These are phyloP conservation scores for Drosophila eohydei DNA, from an alignment of 2,888 invertebrate genomes.

Conservation along the genomic window DNA sequence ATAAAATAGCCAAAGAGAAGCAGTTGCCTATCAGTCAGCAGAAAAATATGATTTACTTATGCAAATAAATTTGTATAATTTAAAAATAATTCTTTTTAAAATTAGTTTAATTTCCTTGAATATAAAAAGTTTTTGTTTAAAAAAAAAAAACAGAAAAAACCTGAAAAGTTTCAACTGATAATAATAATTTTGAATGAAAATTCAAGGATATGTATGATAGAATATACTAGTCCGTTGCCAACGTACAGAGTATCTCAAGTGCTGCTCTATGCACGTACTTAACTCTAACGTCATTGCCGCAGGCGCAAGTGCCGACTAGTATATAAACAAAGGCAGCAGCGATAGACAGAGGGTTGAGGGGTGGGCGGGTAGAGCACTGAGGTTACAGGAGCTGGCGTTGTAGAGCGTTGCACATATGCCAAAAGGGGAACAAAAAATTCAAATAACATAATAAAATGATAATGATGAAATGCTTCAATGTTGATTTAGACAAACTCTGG, in stretches of 20 bases:
- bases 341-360: neutral
- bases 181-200: too few relatives aligned
- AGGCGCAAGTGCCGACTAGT: conserved; percentile 50
- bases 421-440: conserved; percentile 54
- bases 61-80: too few relatives aligned
- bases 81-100: too few relatives aligned
- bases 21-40: neutral
- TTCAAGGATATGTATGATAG: neutral
- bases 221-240: too few relatives aligned
- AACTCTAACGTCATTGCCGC: conserved; percentile 30
- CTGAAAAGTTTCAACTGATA: too few relatives aligned
- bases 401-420: conserved; percentile 50
- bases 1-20: neutral
- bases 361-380: neutral
- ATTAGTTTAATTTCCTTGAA: too few relatives aligned
- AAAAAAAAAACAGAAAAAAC: too few relatives aligned
- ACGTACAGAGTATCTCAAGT: conserved; percentile 32
- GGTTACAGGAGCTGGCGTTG: neutral
- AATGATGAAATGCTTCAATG: conserved; percentile 72
- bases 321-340: conserved; percentile 37
- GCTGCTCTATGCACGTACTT: neutral
- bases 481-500: conserved; percentile 59
- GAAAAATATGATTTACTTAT: too few relatives aligned
- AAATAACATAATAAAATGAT: conserved; percentile 75
- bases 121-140: too few relatives aligned